Evolutionary conservation across 2,113 vertebrate species (phyloP).

Genomic region (Lagopus leucura): DNA sequence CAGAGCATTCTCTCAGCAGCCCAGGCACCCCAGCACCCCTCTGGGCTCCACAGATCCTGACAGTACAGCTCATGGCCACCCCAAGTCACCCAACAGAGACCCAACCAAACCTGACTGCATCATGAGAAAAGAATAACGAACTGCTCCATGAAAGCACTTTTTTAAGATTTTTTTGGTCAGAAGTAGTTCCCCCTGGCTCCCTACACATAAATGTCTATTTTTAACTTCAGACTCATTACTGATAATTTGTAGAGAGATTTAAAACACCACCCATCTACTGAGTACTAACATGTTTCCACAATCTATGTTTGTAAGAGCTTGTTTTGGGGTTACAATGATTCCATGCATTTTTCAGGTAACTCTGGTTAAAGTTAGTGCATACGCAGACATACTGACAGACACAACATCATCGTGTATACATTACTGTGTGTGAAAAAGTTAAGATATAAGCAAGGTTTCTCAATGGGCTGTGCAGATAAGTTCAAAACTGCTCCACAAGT

Average conservation of each 20-base stretch:
- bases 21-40: neutral
- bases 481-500: neutral
- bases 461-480: neutral
- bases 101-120: neutral
- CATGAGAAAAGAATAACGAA: neutral
- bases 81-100: neutral
- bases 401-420: fast-evolving
- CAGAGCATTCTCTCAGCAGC: neutral
- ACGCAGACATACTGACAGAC: neutral
- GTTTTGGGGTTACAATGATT: neutral
- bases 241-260: neutral
- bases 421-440: neutral
- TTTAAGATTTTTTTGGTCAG: neutral
- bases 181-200: neutral
- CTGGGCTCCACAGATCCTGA: neutral
- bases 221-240: conserved; percentile 11
- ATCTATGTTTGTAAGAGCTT: neutral
- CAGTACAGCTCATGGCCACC: neutral
- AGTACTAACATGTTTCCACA: neutral
- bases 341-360: neutral
- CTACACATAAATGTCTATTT: neutral
- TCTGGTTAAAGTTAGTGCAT: neutral
- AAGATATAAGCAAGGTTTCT: neutral
- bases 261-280: neutral
- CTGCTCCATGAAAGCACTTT: neutral